These are phyloP conservation scores for Enteromius viviparus DNA, from an alignment of 2,797 vertebrate species.

Conservation along the genomic window DNA sequence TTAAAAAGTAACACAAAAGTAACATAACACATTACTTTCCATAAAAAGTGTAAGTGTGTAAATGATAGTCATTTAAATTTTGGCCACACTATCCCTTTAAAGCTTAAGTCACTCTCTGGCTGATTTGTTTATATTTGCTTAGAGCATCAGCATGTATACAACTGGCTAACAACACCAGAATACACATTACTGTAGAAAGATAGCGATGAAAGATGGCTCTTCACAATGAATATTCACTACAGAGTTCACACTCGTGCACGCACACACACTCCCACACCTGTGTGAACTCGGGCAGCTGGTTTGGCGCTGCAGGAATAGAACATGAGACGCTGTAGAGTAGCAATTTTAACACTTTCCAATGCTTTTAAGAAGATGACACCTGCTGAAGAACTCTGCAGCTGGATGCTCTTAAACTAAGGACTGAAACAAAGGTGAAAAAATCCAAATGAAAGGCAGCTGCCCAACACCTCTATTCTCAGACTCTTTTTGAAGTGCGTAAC, in stretches of 20 bases:
- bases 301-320: constrained; percentile 27
- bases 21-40: too few relatives aligned
- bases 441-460: constrained; percentile 9
- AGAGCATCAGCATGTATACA: constrained; percentile 21
- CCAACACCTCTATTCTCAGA: constrained; percentile 24
- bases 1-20: too few relatives aligned
- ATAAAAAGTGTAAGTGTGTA: neutral
- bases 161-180: constrained; percentile 6
- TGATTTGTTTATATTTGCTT: constrained; percentile 7
- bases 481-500: constrained; percentile 11
- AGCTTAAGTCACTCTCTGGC: neutral
- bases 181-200: neutral
- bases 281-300: constrained; percentile 15
- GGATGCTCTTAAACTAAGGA: neutral
- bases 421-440: constrained; percentile 42
- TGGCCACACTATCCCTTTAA: neutral
- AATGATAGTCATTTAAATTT: neutral
- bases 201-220: constrained; percentile 8
- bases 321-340: constrained; percentile 39
- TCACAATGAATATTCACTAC: constrained; percentile 26
- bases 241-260: constrained; percentile 1
- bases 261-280: neutral
- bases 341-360: constrained; percentile 59
- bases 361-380: constrained; percentile 68
- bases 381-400: constrained; percentile 34